Evolutionary conservation across 2,888 invertebrate species (phyloP).

Genomic region (Endotricha flammealis): DNA sequence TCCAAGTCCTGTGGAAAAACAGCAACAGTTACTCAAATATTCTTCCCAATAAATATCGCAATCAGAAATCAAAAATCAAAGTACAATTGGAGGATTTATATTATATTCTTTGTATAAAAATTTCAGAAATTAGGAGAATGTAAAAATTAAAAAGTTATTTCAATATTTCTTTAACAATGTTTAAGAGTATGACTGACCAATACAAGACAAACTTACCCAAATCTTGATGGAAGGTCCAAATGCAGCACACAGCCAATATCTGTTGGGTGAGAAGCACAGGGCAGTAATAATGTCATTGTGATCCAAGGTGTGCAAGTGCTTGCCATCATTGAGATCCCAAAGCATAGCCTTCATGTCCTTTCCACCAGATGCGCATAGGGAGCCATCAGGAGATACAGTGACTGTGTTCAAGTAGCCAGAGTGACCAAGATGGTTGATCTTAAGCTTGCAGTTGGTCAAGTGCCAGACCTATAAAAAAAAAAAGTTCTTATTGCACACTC

Average conservation of each 20-base stretch:
- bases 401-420: slow-evolving; percentile 98
- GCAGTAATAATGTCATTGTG: slow-evolving; percentile 99
- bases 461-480: slow-evolving; percentile 92
- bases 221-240: slow-evolving; percentile 99
- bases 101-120: too few relatives aligned
- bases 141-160: too few relatives aligned
- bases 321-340: slow-evolving; percentile 99
- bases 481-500: too few relatives aligned
- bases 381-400: slow-evolving; percentile 99
- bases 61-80: too few relatives aligned
- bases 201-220: slow-evolving; percentile 88
- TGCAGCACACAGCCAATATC: slow-evolving; percentile 99
- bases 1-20: slow-evolving; percentile 91
- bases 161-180: too few relatives aligned
- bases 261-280: slow-evolving; percentile 99
- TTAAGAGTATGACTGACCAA: too few relatives aligned
- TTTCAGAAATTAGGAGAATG: too few relatives aligned
- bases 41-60: too few relatives aligned
- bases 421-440: slow-evolving; percentile 99
- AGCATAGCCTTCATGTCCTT: slow-evolving; percentile 99
- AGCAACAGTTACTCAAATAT: too few relatives aligned
- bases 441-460: slow-evolving; percentile 97
- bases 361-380: slow-evolving; percentile 99
- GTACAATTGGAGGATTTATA: too few relatives aligned
- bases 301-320: slow-evolving; percentile 98